Evolutionary conservation across 2,797 vertebrate species (phyloP), one percentile per base, ranked within the genome.

Genomic region (Microcaecilia unicolor): DNA sequence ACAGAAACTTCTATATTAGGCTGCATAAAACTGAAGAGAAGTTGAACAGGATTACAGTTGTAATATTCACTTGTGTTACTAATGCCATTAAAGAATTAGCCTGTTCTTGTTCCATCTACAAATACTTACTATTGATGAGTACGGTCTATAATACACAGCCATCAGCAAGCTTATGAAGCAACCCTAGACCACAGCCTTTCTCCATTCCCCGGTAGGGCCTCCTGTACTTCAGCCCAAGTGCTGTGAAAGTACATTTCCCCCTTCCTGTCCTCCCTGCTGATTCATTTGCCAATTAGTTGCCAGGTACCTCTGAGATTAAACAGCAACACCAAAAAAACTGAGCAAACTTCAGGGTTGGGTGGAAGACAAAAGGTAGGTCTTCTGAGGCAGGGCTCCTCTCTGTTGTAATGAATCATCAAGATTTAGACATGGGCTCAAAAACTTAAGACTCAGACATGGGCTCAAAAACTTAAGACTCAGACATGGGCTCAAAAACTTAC

Each of bases 81-180:
- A n/a, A n/a, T n/a, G n/a, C n/a, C n/a, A n/a, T n/a, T n/a, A n/a
- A n/a, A n/a, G n/a, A n/a, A n/a, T n/a, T n/a, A n/a, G n/a, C n/a
- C n/a, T n/a, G n/a, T n/a, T n/a, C 16, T 16, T 3, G 8, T 4
- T 4, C 13, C 11, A 4, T 9, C 4, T 33, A 10, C 10, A 2
- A 10, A 6, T 56, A 55, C 59, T 74, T 47, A 50, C 49, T 3
- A 61, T 61, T 22, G 39, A 47, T 17, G 62, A 67, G 23, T 53
- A 46, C 2, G 59, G 43, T 37, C 60, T 59, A 41, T 60, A 76
- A 41, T 50, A 63, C 22, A 44, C 34, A 9, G 29, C 50, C 55
- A 59, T 44, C 44, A 47, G 12, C 12, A 5, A n/a, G 9, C 7
- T 12, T 9, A 18, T 7, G 14, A n/a, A n/a, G n/a, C n/a, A n/a